Conservation (phyloP, 2,113 vertebrate species). For the Oriolus oriolus region DNA sequence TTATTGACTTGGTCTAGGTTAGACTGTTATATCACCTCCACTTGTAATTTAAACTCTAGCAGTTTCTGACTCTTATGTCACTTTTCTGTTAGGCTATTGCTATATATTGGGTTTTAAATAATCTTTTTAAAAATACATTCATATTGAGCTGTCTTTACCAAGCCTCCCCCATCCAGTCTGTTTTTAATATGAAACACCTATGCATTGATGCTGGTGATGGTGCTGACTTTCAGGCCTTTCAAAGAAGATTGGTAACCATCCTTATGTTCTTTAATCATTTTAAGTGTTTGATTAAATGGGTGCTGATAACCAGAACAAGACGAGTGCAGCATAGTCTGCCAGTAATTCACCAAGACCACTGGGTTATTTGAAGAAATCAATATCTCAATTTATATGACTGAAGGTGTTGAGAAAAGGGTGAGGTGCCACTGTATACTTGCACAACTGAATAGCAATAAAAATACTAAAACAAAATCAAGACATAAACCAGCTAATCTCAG, state of each 20-base stretch:
- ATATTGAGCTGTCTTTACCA: neutral
- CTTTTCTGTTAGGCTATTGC: constrained; percentile 1
- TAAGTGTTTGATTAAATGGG: constrained; percentile 39
- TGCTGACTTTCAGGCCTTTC: constrained; percentile 1
- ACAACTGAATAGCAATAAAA: neutral
- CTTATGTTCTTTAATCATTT: neutral
- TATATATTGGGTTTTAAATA: neutral
- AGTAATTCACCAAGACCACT: constrained; percentile 51
- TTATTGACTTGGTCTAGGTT: constrained; percentile 1
- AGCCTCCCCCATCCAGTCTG: neutral
- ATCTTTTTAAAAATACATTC: neutral
- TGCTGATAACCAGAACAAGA: constrained; percentile 47
- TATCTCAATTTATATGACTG: neutral
- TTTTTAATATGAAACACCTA: constrained; percentile 10
- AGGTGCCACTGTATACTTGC: neutral
- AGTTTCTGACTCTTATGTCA: constrained; percentile 3
- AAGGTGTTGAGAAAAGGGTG: neutral
- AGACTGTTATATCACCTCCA: neutral
- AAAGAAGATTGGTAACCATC: neutral
- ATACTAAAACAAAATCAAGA: neutral
- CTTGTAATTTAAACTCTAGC: constrained; percentile 2
- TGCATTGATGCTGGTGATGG: neutral
- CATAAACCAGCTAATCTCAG: neutral
- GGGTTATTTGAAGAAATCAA: constrained; percentile 56
- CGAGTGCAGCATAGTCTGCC: constrained; percentile 14